phyloP scores from a whole-genome alignment of 2,797 vertebrate genomes.

The Petrocephalus sullivani region DNA sequence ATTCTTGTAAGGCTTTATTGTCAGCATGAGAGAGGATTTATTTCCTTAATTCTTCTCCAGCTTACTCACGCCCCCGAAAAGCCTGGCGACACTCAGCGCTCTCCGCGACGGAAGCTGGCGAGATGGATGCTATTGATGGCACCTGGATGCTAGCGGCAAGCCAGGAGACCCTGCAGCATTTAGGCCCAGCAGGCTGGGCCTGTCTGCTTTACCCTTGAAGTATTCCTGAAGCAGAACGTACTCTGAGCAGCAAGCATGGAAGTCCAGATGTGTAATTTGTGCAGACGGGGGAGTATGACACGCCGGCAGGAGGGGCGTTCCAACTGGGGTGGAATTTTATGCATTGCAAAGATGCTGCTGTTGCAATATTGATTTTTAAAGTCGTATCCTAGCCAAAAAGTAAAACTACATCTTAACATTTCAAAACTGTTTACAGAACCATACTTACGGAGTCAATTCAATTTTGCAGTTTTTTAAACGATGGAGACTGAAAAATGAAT shows the following conservation, averaged over 20 bases:
- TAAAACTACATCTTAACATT: constrained; percentile 20
- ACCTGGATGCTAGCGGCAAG: constrained; percentile 22
- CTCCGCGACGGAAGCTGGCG: constrained; percentile 93
- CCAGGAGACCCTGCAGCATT: constrained; percentile 37
- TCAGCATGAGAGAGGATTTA: background rate
- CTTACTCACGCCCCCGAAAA: constrained; percentile 93
- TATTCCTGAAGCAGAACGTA: constrained; percentile 46
- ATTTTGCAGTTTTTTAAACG: constrained; percentile 25
- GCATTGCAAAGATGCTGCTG: constrained; percentile 40
- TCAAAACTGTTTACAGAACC: constrained; percentile 31
- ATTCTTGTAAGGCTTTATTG: background rate
- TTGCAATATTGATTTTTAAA: constrained; percentile 39
- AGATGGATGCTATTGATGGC: constrained; percentile 90
- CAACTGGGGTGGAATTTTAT: constrained; percentile 37
- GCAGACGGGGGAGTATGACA: constrained; percentile 36
- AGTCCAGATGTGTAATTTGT: constrained; percentile 38
- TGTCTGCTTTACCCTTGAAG: constrained; percentile 33
- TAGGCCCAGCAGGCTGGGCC: constrained; percentile 93
- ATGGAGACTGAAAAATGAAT: constrained; percentile 6
- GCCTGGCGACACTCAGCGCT: constrained; percentile 81
- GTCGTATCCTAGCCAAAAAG: constrained; percentile 36
- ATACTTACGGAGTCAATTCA: constrained; percentile 17
- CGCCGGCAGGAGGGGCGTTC: constrained; percentile 23
- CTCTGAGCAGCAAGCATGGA: background rate
- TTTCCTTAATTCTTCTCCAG: constrained; percentile 47